These are phyloP conservation scores for Proteles cristata DNA, from an alignment of 2,113 vertebrate species.

Conservation along the genomic window DNA sequence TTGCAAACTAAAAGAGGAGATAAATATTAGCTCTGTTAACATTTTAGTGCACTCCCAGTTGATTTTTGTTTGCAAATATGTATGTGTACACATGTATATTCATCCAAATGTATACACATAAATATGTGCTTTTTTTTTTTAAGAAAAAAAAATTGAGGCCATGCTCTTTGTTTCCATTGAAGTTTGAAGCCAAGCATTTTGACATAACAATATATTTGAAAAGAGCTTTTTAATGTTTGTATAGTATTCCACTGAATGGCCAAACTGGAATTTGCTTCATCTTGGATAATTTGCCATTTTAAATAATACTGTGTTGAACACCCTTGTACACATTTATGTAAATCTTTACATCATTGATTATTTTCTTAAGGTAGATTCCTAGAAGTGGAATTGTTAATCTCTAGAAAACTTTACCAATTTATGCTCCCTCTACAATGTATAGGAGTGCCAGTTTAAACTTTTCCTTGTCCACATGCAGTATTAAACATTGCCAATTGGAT, in stretches of 20 bases:
- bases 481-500: neutral
- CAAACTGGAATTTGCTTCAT: neutral
- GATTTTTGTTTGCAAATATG: neutral
- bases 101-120: neutral
- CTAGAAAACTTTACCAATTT: neutral
- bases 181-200: constrained; percentile 10
- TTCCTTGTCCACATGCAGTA: neutral
- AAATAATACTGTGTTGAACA: neutral
- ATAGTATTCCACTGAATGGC: neutral
- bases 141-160: neutral
- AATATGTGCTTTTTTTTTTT: neutral
- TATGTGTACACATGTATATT: neutral
- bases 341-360: neutral
- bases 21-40: neutral
- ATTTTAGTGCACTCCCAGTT: neutral
- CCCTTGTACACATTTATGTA: neutral
- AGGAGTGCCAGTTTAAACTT: neutral
- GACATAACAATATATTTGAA: constrained; percentile 8
- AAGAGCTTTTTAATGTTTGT: constrained; percentile 16
- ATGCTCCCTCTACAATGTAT: neutral
- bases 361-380: neutral
- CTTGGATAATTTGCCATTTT: neutral
- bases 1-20: neutral
- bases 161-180: neutral
- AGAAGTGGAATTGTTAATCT: neutral